Evolutionary conservation across 2,797 vertebrate genomes (phyloP), one percentile per base, ranked within the genome.

Genomic region (Danionella dracula): DNA sequence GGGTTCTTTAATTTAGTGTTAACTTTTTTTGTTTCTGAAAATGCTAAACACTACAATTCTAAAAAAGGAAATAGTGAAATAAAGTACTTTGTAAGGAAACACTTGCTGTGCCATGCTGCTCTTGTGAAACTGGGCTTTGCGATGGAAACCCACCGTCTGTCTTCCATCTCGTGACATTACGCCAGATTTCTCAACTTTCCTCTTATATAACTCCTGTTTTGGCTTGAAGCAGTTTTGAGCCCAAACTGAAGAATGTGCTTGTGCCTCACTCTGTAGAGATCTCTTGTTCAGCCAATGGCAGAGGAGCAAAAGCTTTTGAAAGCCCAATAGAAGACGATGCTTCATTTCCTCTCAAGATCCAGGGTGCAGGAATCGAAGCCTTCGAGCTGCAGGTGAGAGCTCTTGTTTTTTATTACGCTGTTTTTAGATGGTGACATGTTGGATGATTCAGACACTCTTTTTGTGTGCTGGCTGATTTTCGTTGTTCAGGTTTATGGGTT

Each of bases 301-400:
- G 71, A 5, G 76, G 57, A 54, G 20, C 49, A 7, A n/a, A n/a
- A n/a, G n/a, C 3, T 27, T 3, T 27, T 15, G 75, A 42, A 56
- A 41, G 75, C 12, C 78, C 71, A 46, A 76, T 71, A 5, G 78
- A 76, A 4, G 85, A 90, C 0, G 84, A 85, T 58, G 61, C 82
- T 9, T 82, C 84, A 0, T 86, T 88, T 76, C 69, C 81, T 49
- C 83, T 92, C 62, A 92, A 91, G 82, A 82, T 92, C 73, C 90
- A 92, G 68, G 89, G 91, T 19, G 85, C 87, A 11, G 90, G 90
- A 68, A 75, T 90, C 1, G 91, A 92, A 53, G 19, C 83, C 1
- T 90, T 92, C 79, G 91, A 92, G 78, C 59, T 91, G 63, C 89
- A 89, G 88, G 91, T 92, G 78, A 78, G 73, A n/a, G 29, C 6